These are phyloP conservation scores for Mythimna vitellina DNA, from an alignment of 2,888 invertebrate species.

Conservation along the genomic window DNA sequence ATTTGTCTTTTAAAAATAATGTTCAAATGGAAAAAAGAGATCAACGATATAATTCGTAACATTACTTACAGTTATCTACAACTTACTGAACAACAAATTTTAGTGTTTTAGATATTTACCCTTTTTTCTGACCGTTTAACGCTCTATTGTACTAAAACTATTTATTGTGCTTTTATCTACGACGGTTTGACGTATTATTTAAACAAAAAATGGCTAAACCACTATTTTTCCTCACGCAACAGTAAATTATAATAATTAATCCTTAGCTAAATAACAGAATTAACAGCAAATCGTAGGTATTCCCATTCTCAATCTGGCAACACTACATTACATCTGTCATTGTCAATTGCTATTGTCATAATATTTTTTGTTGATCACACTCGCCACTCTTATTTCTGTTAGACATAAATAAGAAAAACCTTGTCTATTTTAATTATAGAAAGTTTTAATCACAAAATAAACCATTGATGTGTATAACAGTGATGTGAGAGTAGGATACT, in stretches of 20 bases:
- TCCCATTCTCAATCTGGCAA: constrained; percentile 26
- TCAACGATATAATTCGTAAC: not conserved
- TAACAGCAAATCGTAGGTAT: not conserved
- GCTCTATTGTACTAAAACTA: not conserved
- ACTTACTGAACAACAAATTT: no score
- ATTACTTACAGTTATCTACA: no score
- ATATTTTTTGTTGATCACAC: constrained; percentile 62
- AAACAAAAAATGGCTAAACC: no score
- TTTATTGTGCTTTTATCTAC: not conserved
- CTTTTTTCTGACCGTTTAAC: no score
- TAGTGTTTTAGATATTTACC: no score
- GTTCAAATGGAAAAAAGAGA: not conserved
- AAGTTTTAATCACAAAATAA: constrained; percentile 27
- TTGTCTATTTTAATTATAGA: constrained; percentile 23
- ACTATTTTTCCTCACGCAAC: not conserved
- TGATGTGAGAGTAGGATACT: constrained; percentile 53
- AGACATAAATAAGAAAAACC: constrained; percentile 31
- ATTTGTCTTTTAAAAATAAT: not conserved
- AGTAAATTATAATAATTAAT: not conserved
- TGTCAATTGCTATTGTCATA: constrained; percentile 56
- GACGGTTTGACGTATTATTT: not conserved
- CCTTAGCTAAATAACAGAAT: not conserved
- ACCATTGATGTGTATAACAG: constrained; percentile 30
- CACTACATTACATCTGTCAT: constrained; percentile 22
- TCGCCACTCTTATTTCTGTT: constrained; percentile 39